A percentile compares a stretch with the other conserved stretches of the same genome.
Conservation (phyloP, 2,888 invertebrate species). For the Atrina japonica region DNA sequence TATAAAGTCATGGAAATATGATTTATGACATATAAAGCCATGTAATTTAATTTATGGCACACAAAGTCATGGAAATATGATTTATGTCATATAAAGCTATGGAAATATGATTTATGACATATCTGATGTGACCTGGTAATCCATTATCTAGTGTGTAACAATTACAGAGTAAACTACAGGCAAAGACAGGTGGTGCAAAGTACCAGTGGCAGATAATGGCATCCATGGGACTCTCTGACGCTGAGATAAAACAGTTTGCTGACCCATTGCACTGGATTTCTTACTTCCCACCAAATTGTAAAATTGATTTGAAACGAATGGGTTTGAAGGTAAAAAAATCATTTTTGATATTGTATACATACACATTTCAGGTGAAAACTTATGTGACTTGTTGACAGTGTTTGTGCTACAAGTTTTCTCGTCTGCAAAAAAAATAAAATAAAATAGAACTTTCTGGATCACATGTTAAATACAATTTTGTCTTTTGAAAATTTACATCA, state of each 20-base stretch:
- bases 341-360: too few relatives aligned
- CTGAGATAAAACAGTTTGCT: constrained; percentile 96
- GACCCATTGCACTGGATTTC: constrained; percentile 96
- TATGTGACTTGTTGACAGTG: not conserved
- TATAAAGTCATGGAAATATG: too few relatives aligned
- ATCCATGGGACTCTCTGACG: constrained; percentile 92
- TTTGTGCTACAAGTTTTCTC: not conserved
- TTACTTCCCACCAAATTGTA: constrained; percentile 96
- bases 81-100: not conserved
- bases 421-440: too few relatives aligned
- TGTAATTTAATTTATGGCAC: too few relatives aligned
- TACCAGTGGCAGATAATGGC: constrained; percentile 99
- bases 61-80: too few relatives aligned
- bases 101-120: not conserved
- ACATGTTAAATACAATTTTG: too few relatives aligned
- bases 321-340: constrained; percentile 92
- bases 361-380: not conserved
- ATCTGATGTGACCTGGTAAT: too few relatives aligned
- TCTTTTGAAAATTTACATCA: too few relatives aligned
- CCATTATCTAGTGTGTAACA: not conserved
- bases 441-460: too few relatives aligned
- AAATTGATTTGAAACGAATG: constrained; percentile 92
- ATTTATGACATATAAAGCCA: too few relatives aligned
- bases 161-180: constrained; percentile 93
- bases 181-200: constrained; percentile 93